Evolutionary conservation across 2,113 vertebrate species (phyloP).

Genomic region (Progne subis): DNA sequence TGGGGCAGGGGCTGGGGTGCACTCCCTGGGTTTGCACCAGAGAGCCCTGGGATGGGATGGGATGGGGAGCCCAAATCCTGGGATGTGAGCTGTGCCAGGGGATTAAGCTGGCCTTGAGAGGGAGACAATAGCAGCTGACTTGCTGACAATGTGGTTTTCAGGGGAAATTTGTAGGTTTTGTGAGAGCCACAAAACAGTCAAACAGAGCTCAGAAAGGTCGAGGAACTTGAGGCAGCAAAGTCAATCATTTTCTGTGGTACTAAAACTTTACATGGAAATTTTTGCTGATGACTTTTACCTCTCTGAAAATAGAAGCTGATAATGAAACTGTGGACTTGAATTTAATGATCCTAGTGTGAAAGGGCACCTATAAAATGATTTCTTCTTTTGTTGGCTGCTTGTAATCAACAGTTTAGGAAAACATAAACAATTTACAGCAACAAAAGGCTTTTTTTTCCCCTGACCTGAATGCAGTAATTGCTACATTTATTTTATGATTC

Average conservation of each 20-base stretch:
- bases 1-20: fast-evolving
- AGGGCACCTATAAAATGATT: conserved; percentile 7
- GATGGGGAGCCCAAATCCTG: not conserved
- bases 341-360: conserved; percentile 44
- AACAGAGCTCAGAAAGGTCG: not conserved
- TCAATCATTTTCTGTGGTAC: not conserved
- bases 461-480: conserved; percentile 35
- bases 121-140: not conserved
- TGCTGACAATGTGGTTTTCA: not conserved
- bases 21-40: not conserved
- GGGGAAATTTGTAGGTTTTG: not conserved
- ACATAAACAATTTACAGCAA: conserved; percentile 45
- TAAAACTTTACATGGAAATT: conserved; percentile 11
- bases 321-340: conserved; percentile 15
- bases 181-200: not conserved
- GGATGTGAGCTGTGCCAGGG: fast-evolving
- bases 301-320: conserved; percentile 36
- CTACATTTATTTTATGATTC: conserved; percentile 39
- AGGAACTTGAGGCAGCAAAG: not conserved
- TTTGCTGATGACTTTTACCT: conserved; percentile 5
- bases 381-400: conserved; percentile 35
- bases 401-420: conserved; percentile 24
- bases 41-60: not conserved
- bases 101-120: not conserved
- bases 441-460: not conserved